These are phyloP conservation scores for Panonychus citri DNA, from an alignment of 1,140 invertebrate genomes.

Conservation along the genomic window DNA sequence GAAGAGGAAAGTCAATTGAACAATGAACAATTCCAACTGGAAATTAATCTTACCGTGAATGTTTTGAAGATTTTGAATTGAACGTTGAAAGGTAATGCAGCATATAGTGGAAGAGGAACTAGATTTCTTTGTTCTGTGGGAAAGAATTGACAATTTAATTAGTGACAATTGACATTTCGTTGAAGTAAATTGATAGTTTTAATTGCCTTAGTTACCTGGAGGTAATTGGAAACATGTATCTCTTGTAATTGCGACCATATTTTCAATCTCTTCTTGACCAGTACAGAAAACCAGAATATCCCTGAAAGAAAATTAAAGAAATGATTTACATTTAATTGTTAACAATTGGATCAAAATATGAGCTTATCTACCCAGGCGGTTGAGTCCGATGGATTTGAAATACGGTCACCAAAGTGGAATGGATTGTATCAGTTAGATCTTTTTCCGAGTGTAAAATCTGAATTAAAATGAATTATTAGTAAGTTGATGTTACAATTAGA, in stretches of 20 bases:
- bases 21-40: too few species aligned
- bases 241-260: conserved; percentile 45
- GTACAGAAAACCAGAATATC: conserved; percentile 94
- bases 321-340: neutral
- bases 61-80: conserved; percentile 54
- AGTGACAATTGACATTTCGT: too few species aligned
- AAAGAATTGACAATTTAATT: too few species aligned
- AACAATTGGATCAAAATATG: too few species aligned
- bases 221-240: conserved; percentile 28
- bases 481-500: neutral
- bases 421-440: conserved; percentile 57
- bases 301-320: conserved; percentile 16
- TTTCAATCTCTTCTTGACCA: conserved; percentile 95
- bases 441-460: conserved; percentile 47
- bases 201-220: conserved; percentile 7
- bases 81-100: conserved; percentile 45
- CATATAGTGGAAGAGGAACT: conserved; percentile 54
- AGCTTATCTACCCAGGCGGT: conserved; percentile 50
- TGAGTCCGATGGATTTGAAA: conserved; percentile 70
- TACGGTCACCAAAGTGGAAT: conserved; percentile 48
- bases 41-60: conserved; percentile 19
- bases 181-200: too few species aligned
- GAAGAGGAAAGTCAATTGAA: too few species aligned
- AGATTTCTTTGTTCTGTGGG: neutral
- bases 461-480: neutral